Evolutionary conservation across 1,140 invertebrate species (phyloP).

Genomic region (Drosophila carrolli): DNA sequence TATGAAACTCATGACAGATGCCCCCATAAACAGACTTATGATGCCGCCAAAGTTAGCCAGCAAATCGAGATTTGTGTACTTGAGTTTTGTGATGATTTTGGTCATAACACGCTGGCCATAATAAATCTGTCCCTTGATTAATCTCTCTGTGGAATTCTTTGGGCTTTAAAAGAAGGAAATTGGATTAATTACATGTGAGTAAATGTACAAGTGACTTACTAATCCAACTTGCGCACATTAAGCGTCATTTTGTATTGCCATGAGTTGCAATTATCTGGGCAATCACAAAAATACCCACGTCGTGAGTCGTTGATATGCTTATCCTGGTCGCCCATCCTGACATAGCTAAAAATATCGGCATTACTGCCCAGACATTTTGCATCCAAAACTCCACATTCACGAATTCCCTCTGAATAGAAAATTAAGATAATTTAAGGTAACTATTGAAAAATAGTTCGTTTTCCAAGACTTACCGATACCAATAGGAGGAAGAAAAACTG

Average conservation of each 20-base stretch:
- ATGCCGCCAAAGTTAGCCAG: conserved; percentile 81
- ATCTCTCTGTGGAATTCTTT: conserved; percentile 25
- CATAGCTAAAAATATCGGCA: conserved; percentile 63
- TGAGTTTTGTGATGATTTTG: conserved; percentile 61
- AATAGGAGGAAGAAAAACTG: conserved; percentile 46
- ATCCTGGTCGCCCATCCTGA: conserved; percentile 54
- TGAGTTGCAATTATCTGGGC: conserved; percentile 58
- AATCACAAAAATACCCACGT: conserved; percentile 52
- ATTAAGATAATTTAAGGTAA: not conserved
- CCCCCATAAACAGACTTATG: conserved; percentile 76
- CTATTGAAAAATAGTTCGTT: too few species aligned
- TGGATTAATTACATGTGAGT: too few species aligned
- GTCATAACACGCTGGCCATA: conserved; percentile 59
- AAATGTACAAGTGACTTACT: conserved; percentile 33
- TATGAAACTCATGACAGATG: conserved; percentile 75
- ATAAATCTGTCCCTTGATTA: conserved; percentile 57
- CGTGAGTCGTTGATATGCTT: conserved; percentile 61
- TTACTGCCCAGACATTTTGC: conserved; percentile 52
- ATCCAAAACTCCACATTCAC: conserved; percentile 59
- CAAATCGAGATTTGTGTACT: conserved; percentile 55
- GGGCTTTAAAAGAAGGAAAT: not conserved
- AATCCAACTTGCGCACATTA: conserved; percentile 51
- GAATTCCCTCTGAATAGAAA: conserved; percentile 19
- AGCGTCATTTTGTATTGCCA: conserved; percentile 45
- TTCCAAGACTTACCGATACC: conserved; percentile 30